A percentile compares a stretch with the other conserved stretches of the same genome.
Evolutionary conservation across 2,113 vertebrate genomes (phyloP).

Genomic region (Saguinus midas): DNA sequence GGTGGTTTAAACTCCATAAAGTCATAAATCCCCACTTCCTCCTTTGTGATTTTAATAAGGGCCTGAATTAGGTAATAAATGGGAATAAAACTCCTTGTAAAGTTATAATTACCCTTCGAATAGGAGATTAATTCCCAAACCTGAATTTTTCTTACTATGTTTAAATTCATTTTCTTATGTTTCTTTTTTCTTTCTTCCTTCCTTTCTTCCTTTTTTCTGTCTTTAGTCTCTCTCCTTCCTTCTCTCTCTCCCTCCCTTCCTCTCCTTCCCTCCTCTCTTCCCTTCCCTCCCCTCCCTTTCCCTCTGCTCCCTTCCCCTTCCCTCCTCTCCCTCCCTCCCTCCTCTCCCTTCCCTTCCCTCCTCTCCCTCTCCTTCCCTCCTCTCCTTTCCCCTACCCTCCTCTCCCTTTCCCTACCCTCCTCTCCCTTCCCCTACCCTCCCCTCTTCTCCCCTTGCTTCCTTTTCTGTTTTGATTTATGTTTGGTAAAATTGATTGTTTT

Average conservation of each 20-base stretch:
- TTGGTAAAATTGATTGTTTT: background rate
- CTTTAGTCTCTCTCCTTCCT: background rate
- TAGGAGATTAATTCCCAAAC: background rate
- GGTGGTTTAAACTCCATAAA: background rate
- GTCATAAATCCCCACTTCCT: background rate
- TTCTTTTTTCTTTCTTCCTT: accelerated
- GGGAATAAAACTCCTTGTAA: background rate
- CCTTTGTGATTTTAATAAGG: background rate
- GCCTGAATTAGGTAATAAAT: background rate
- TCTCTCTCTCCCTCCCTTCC: background rate
- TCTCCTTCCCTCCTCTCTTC: background rate
- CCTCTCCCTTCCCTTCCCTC: background rate
- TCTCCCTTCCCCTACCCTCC: accelerated
- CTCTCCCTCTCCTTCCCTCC: background rate
- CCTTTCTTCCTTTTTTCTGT: background rate
- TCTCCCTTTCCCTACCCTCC: accelerated
- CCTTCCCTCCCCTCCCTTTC: background rate
- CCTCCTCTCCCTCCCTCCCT: too few species aligned
- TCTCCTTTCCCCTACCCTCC: accelerated
- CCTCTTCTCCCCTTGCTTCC: background rate
- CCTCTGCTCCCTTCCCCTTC: background rate
- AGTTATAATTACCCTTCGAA: background rate
- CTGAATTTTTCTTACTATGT: background rate
- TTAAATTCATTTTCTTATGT: background rate
- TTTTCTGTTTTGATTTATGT: background rate